A percentile compares a stretch with the other conserved stretches of the same genome.
Conservation (phyloP, 2,797 vertebrate species). For the Gallinago nigripennis region DNA sequence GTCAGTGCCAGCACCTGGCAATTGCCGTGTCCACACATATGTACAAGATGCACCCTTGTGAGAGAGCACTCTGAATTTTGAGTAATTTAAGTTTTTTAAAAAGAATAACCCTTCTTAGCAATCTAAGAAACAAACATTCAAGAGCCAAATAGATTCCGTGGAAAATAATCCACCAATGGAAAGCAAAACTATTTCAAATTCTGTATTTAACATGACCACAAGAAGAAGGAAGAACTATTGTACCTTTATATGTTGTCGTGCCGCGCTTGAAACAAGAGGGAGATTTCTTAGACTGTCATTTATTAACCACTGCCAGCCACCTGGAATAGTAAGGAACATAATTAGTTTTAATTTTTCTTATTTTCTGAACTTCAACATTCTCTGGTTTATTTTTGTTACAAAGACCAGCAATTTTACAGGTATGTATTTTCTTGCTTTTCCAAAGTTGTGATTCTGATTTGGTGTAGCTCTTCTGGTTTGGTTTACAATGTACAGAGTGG, state of each 20-base stretch:
- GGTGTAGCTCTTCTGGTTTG: not conserved
- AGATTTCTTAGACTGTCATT: conserved; percentile 88
- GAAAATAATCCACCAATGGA: not conserved
- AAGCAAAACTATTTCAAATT: not conserved
- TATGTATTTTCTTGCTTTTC: not conserved
- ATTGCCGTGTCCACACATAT: fast-evolving
- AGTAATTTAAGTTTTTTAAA: not conserved
- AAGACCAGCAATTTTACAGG: not conserved
- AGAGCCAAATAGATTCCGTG: not conserved
- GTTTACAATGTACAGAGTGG: not conserved
- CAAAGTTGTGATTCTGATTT: not conserved
- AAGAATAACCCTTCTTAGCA: not conserved
- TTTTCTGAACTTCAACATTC: not conserved
- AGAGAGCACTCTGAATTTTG: not conserved
- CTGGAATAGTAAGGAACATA: conserved; percentile 63
- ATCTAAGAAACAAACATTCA: not conserved
- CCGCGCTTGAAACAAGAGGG: conserved; percentile 79
- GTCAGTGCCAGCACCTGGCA: not conserved
- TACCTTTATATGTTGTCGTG: conserved; percentile 85
- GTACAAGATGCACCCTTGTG: not conserved
- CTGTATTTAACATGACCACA: not conserved
- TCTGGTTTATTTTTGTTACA: not conserved
- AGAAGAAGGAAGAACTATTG: not conserved
- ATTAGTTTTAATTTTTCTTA: not conserved
- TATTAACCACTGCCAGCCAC: conserved; percentile 90